Evolutionary conservation across 2,888 invertebrate species (phyloP), one percentile per base, ranked within the genome.

Genomic region (Eupithecia vulgata): DNA sequence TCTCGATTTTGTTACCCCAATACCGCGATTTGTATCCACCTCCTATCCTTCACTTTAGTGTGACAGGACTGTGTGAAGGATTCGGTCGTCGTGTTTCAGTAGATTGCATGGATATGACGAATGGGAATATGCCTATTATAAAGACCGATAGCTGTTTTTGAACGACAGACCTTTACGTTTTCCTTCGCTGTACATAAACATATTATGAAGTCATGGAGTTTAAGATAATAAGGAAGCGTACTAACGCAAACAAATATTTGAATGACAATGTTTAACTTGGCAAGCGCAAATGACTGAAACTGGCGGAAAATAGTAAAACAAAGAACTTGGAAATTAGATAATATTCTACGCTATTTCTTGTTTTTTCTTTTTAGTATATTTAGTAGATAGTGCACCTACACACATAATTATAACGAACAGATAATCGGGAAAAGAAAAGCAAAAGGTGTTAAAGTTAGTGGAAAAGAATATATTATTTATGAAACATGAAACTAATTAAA

Each of bases 201-300:
- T 52, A 52, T 52, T 52, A 52, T 52, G 52, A 10, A 52, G n/a
- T 21, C 52, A 21, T 21, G 21, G 52, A 52, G 48, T 48, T 52
- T 52, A 4, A 21, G 17, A 21, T 52, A 21, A 52, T 52, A 52
- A 52, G 52, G 52, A 52, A 52, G 21, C n/a, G 52, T 21, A 21
- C 21, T 12, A 52, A 52, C 52, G 1, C 21, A 52, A 52, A 52
- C 52, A 52, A 52, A 21, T 21, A 52, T 52, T 52, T 52, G 52
- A 52, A 52, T 52, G 12, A 52, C 52, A 48, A 48, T 48, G n/a
- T 48, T n/a, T 48, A n/a, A 48, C 48, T n/a, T 45, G 45, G 17
- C 45, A 0, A n/a, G n/a, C 21, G 21, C 21, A 21, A 52, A 21
- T 21, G 52, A 21, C 21, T 21, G 52, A 21, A 21, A 4, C 52